Base-by-base conservation (phyloP, 2,888 invertebrate species). In the Globia sparganii region DNA sequence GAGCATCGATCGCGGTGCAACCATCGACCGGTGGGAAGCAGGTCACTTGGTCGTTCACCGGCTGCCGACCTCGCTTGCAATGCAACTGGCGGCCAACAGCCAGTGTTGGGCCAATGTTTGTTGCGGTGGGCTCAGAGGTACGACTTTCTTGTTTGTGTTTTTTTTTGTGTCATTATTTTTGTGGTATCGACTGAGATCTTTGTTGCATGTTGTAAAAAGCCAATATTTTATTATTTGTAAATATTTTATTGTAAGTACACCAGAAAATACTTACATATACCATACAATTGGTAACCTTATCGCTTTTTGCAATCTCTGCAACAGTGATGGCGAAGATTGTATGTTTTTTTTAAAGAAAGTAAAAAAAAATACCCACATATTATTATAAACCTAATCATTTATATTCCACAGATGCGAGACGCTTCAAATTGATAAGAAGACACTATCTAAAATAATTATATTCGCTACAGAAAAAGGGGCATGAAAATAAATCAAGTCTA, bases 31-130 rank as follows among this genome's bases (percentile, higher is more conserved):
- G 70, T 67, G 75, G 46, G 86, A 91, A 91, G 80, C 88, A 74
- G 93, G 93, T 91, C 92, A 92, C 80, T 89, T 81, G 91, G 92
- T 81, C 92, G 77, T 89, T 89, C 88, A 90, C 91, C 90, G 91
- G 84, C 85, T 80, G 65, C 46, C 66, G 86, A 87, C 89, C 87
- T 79, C 86, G 81, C 84, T 77, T 78, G 86, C 84, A 85, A 80
- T 90, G 88, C 90, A 89, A 75, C 79, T 80, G 80, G 83, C 68
- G 43, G 66, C 72, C 78, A 83, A 84, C 34, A 43, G 49, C 83
- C 86, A 85, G 43, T 28, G 61, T 80, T 80, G 59, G 72, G 49
- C 76, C 79, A 87, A 85, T 72, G 76, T 87, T 85, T 82, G 82
- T 72, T n/a, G 59, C 40, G 75, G 70, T 25, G 66, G 34, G 62